Evolutionary conservation across 1,140 invertebrate species (phyloP).

Genomic region (Atta cephalotes): DNA sequence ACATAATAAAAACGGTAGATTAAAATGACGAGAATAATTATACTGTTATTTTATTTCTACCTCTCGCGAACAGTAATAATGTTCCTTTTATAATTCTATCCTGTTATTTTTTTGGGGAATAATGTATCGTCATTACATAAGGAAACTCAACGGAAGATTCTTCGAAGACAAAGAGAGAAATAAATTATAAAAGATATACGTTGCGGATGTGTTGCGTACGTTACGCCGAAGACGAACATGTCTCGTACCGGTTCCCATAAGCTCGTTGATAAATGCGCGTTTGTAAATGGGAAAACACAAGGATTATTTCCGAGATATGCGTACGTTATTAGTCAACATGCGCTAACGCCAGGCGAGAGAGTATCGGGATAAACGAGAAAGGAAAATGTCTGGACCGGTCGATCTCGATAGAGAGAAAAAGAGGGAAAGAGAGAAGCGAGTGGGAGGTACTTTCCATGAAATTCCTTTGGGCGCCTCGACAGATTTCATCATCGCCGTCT

Average conservation of each 20-base stretch:
- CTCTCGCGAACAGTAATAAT: background rate
- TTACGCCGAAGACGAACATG: background rate
- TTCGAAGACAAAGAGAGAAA: background rate
- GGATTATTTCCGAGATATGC: constrained; percentile 28
- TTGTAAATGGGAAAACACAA: constrained; percentile 17
- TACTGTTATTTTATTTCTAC: background rate
- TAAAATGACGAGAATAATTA: background rate
- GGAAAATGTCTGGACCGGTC: constrained; percentile 40
- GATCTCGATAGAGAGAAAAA: constrained; percentile 21
- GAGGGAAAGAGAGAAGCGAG: background rate
- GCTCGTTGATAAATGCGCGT: constrained; percentile 23
- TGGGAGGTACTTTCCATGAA: constrained; percentile 75
- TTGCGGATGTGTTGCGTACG: background rate
- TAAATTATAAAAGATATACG: constrained; percentile 25
- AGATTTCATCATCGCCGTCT: constrained; percentile 70
- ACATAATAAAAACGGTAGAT: background rate
- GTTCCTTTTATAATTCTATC: background rate
- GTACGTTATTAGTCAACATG: constrained; percentile 19
- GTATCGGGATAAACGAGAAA: constrained; percentile 24
- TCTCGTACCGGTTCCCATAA: constrained; percentile 12
- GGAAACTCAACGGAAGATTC: background rate
- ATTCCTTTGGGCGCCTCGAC: constrained; percentile 69
- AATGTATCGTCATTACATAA: constrained; percentile 30
- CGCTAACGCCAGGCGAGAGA: constrained; percentile 21
- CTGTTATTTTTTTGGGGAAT: background rate